A percentile compares a stretch with the other conserved stretches of the same genome.
Evolutionary conservation across 2,888 invertebrate genomes (phyloP).

Genomic region (Torymus auratus): DNA sequence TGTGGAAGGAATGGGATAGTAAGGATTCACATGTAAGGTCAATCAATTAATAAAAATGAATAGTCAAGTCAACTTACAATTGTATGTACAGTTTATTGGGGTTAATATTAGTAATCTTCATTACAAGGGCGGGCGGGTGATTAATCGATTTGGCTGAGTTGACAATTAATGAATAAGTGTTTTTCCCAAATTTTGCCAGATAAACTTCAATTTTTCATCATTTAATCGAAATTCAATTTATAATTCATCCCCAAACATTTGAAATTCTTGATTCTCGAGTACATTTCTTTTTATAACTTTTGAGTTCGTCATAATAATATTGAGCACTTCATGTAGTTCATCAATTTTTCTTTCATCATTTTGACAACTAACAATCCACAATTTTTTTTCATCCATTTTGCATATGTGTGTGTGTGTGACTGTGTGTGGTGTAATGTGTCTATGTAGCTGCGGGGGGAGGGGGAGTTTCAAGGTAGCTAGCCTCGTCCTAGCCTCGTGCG

Average conservation of each 20-base stretch:
- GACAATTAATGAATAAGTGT: constrained; percentile 64
- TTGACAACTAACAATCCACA: constrained; percentile 31
- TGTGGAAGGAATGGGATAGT: too few relatives aligned
- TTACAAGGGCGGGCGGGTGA: constrained; percentile 71
- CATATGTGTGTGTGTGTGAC: too few relatives aligned
- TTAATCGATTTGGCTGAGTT: constrained; percentile 67
- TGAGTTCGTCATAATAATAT: constrained; percentile 40
- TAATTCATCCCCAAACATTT: constrained; percentile 39
- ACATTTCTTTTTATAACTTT: constrained; percentile 26
- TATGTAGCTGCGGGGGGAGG: constrained; percentile 58
- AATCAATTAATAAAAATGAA: constrained; percentile 27
- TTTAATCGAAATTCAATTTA: constrained; percentile 57
- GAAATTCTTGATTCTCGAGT: constrained; percentile 15
- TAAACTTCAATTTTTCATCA: constrained; percentile 58
- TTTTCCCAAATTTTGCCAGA: constrained; percentile 36
- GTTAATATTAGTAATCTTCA: constrained; percentile 73
- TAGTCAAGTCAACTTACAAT: constrained; percentile 64
- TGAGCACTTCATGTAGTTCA: too few relatives aligned
- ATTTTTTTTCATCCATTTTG: constrained; percentile 13
- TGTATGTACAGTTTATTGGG: constrained; percentile 76
- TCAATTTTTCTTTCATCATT: constrained; percentile 2
- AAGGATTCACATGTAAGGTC: too few relatives aligned
- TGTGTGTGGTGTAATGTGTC: too few relatives aligned
- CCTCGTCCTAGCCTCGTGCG: constrained; percentile 76
- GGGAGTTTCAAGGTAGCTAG: constrained; percentile 73